Evolutionary conservation across 2,888 invertebrate genomes (phyloP).

Genomic region (Abscondita cerata): DNA sequence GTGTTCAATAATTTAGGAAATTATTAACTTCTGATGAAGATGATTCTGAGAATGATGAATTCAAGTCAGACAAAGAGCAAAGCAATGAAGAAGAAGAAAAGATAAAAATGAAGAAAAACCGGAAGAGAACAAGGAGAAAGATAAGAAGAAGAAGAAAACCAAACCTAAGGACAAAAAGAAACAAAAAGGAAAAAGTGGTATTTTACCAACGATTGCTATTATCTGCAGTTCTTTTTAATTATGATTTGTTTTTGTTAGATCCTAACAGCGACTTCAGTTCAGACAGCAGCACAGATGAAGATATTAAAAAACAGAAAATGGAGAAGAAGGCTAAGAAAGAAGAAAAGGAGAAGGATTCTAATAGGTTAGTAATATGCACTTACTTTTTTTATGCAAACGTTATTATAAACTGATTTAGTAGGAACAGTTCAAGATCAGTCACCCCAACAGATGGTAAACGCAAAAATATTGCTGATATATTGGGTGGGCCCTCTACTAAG

Average conservation of each 20-base stretch:
- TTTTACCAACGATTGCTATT: background rate
- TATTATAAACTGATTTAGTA: constrained; percentile 50
- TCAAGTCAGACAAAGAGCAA: constrained; percentile 76
- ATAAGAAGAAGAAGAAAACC: constrained; percentile 67
- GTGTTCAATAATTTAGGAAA: constrained; percentile 16
- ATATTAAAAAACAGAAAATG: constrained; percentile 66
- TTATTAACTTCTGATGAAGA: constrained; percentile 84
- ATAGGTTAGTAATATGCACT: constrained; percentile 43
- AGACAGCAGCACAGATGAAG: constrained; percentile 73
- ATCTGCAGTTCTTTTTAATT: background rate
- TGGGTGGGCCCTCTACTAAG: constrained; percentile 61
- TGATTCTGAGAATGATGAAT: constrained; percentile 84
- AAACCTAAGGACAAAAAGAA: constrained; percentile 62
- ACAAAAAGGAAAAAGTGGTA: constrained; percentile 66
- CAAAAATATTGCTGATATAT: constrained; percentile 56
- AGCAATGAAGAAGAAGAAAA: constrained; percentile 68
- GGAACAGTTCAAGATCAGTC: constrained; percentile 63
- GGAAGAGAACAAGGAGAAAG: constrained; percentile 62
- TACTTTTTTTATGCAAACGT: no score
- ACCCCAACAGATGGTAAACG: constrained; percentile 60
- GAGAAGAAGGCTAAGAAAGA: constrained; percentile 59
- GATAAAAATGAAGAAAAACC: constrained; percentile 74
- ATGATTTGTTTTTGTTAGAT: constrained; percentile 57
- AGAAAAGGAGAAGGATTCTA: constrained; percentile 57
- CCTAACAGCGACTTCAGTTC: constrained; percentile 76